phyloP scores from a whole-genome alignment of 2,113 vertebrate species.

The Narcine bancroftii region DNA sequence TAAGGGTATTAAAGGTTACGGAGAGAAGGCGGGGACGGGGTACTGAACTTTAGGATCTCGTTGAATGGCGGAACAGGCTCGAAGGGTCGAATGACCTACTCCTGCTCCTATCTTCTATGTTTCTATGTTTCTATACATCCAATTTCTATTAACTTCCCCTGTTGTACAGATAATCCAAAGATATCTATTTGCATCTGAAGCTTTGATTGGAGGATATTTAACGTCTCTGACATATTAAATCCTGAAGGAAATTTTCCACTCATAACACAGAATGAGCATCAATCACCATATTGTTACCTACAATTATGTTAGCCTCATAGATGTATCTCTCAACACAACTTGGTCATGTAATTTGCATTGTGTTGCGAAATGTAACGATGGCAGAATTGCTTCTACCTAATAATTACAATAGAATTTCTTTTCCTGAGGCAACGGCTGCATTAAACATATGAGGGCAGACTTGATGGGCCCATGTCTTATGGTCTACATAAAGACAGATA shows the following conservation, averaged over 20 bases:
- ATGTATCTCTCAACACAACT: not conserved
- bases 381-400: not conserved
- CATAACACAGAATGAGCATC: not conserved
- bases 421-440: not conserved
- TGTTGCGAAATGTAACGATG: not conserved
- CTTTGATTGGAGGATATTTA: too few species aligned
- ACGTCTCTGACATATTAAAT: not conserved
- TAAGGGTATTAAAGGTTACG: too few species aligned
- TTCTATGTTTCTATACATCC: too few species aligned
- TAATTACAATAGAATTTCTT: not conserved
- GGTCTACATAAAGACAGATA: too few species aligned
- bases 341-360: not conserved
- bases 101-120: too few species aligned
- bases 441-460: too few species aligned
- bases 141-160: not conserved
- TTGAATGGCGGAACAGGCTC: too few species aligned
- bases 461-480: too few species aligned
- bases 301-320: not conserved
- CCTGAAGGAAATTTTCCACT: not conserved
- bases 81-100: too few species aligned
- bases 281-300: not conserved
- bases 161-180: not conserved
- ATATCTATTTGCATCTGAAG: not conserved
- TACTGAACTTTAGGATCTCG: too few species aligned
- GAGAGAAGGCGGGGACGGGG: too few species aligned